Conservation (phyloP, 2,888 invertebrate species). For the Drosophila neutralis region DNA sequence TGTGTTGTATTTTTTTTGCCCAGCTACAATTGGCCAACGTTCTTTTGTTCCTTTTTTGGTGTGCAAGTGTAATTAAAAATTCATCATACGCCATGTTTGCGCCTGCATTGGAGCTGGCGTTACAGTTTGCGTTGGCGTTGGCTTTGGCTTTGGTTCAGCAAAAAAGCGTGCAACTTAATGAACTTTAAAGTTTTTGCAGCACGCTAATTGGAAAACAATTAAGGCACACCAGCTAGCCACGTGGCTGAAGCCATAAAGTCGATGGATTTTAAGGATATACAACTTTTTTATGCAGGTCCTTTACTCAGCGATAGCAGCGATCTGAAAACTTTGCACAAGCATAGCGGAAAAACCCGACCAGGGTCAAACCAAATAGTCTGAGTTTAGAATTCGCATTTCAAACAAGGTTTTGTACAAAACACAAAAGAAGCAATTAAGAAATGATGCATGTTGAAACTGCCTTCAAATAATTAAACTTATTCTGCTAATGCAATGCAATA, state of each 20-base stretch:
- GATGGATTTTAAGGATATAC: slow-evolving; percentile 40
- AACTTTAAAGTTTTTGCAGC: slow-evolving; percentile 64
- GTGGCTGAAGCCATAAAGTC: slow-evolving; percentile 46
- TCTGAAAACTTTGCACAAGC: slow-evolving; percentile 1
- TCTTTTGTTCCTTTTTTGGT: slow-evolving; percentile 20
- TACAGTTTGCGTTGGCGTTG: slow-evolving; percentile 33
- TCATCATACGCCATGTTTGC: slow-evolving; percentile 75
- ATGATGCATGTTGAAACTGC: not conserved
- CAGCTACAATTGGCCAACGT: slow-evolving; percentile 58
- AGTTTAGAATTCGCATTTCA: not conserved
- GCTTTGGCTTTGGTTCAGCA: slow-evolving; percentile 21
- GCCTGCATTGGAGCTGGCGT: slow-evolving; percentile 16
- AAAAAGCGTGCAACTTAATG: slow-evolving; percentile 59
- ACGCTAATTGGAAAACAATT: slow-evolving; percentile 75
- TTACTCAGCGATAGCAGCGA: not conserved
- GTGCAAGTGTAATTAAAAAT: slow-evolving; percentile 73
- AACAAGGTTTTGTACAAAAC: not conserved
- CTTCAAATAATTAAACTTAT: not conserved
- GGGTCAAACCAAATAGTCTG: not conserved
- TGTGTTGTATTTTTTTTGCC: slow-evolving; percentile 25
- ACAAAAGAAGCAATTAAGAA: not conserved
- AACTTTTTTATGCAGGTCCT: not conserved
- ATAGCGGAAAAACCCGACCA: not conserved
- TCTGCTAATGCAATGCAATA: too few species aligned
- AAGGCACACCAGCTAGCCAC: slow-evolving; percentile 53